phyloP scores from a whole-genome alignment of 2,888 invertebrate species.

The Abrostola tripartita region DNA sequence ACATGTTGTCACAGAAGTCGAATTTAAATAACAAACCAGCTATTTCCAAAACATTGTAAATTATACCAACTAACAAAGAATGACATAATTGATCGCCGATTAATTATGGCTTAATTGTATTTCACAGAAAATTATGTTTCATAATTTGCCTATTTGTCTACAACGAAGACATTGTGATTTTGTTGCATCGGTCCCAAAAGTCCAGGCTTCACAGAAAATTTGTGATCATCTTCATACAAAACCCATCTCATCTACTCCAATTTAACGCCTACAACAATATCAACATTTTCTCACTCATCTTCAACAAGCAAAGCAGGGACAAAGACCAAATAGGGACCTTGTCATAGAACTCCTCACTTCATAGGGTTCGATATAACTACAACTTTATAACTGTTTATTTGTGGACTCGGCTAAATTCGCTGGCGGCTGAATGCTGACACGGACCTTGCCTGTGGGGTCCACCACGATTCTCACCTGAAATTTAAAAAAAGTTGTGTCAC shows the following conservation, averaged over 20 bases:
- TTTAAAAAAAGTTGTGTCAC: background rate
- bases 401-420: slow-evolving; percentile 53
- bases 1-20: background rate
- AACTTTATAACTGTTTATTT: slow-evolving; percentile 45
- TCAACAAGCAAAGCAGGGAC: slow-evolving; percentile 30
- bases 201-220: slow-evolving; percentile 15
- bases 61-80: background rate
- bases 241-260: slow-evolving; percentile 4
- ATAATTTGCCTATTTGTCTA: slow-evolving; percentile 25
- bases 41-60: background rate
- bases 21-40: background rate
- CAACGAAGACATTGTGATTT: slow-evolving; percentile 51
- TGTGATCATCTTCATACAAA: slow-evolving; percentile 12
- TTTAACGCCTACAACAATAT: background rate
- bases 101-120: slow-evolving; percentile 4
- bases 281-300: slow-evolving; percentile 13
- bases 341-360: slow-evolving; percentile 15
- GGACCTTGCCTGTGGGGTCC: slow-evolving; percentile 77
- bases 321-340: slow-evolving; percentile 27
- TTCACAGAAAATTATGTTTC: slow-evolving; percentile 11
- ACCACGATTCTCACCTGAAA: slow-evolving; percentile 82
- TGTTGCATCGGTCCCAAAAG: slow-evolving; percentile 36
- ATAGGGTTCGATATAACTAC: slow-evolving; percentile 23
- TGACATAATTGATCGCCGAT: background rate
- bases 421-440: slow-evolving; percentile 74